These are phyloP conservation scores for Kryptolebias marmoratus DNA, from an alignment of 2,113 vertebrate genomes.

Conservation along the genomic window DNA sequence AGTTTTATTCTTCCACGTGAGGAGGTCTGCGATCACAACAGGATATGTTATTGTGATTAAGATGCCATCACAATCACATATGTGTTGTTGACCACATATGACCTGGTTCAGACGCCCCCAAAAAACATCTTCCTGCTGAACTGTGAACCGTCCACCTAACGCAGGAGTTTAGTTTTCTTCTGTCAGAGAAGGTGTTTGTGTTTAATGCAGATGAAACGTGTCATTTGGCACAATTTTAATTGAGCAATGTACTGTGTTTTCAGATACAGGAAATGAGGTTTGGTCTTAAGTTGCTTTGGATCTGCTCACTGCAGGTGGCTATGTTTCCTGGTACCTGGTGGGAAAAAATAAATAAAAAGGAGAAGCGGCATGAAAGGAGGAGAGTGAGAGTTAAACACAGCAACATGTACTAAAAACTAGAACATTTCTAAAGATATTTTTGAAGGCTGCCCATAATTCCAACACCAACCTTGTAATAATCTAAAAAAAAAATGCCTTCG, in stretches of 20 bases:
- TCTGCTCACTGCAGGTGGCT: slow-evolving; percentile 5
- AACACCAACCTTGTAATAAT: no score
- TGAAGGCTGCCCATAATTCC: no score
- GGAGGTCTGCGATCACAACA: slow-evolving; percentile 6
- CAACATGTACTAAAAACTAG: neutral
- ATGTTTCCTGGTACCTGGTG: slow-evolving; percentile 46
- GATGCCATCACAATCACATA: no score
- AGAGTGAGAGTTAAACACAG: neutral
- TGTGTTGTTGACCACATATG: slow-evolving; percentile 1
- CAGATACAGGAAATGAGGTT: neutral
- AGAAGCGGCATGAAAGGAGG: neutral
- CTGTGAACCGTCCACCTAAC: neutral
- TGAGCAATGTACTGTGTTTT: neutral
- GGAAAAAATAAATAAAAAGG: neutral
- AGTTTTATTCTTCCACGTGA: slow-evolving; percentile 41
- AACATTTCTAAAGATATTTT: no score
- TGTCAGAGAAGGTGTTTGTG: neutral
- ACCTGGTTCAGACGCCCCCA: slow-evolving; percentile 25
- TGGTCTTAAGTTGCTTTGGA: slow-evolving; percentile 1
- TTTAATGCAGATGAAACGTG: neutral
- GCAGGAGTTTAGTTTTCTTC: neutral
- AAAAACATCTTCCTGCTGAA: slow-evolving; percentile 19
- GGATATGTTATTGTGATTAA: slow-evolving; percentile 9
- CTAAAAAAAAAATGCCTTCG: no score
- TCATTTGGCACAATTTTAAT: neutral